Base-by-base conservation (phyloP, 2,797 vertebrate genomes). In the Cirrhinus mrigala region DNA sequence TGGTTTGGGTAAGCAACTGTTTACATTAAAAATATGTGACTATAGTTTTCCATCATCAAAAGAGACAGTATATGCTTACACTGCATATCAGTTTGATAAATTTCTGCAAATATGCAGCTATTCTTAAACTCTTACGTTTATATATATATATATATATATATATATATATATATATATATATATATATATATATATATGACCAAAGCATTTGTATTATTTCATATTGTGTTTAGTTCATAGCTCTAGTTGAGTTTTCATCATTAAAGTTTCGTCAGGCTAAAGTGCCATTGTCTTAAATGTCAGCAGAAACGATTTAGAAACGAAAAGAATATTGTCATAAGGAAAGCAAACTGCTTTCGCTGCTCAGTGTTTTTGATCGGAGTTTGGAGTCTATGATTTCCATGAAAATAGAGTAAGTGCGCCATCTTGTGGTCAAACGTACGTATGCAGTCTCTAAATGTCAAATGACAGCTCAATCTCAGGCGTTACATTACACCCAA, bases 371-470 rank as follows among this genome's bases (percentile, higher is more conserved):
- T 64, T n/a, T 15, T 50, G 60, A 24, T 24, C n/a, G 29, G 18
- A 54, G 27, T 50, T 50, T 73, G 46, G 54, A 20, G 33, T 8
- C 14, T 18, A 56, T 44, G 22, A 56, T 69, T 69, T 52, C 6
- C 6, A 24, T 56, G 3, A 37, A 48, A 33, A 27, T n/a, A 27
- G 56, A 54, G 81, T 37, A 64, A 40, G 58, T 40, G 0, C 24
- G 29, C 46, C 82, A 83, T 52, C 71, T 18, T 24, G 71, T 54
- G 82, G 58, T 66, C 12, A 66, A 9, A 83, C 48, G 12, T 64
- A 20, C 11, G 29, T 5, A 9, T 73, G 54, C 81, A 27, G 6
- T 14, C 18, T 71, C 11, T 33, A 62, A 71, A 15, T 62, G 6
- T 64, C 6, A 5, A 10, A 62, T 44, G 15, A 64, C n/a, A 46